A percentile compares a stretch with the other conserved stretches of the same genome.
Conservation (phyloP, 2,888 invertebrate species). For the Cepaea hortensis region DNA sequence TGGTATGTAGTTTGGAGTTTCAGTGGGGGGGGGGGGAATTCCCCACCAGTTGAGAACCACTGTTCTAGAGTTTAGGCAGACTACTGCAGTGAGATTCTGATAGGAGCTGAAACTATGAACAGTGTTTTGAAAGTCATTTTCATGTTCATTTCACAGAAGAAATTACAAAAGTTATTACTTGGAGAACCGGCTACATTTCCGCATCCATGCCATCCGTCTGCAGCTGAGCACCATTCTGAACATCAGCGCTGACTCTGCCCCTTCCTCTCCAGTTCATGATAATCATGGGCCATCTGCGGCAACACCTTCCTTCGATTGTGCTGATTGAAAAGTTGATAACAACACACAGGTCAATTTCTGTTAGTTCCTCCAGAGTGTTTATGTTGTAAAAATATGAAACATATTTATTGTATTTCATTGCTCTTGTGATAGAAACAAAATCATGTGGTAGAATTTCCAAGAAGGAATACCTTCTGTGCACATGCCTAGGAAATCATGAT, state of each 20-base stretch:
- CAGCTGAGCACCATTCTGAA: slow-evolving; percentile 56
- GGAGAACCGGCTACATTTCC: slow-evolving; percentile 92
- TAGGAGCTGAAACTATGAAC: no score
- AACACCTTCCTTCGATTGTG: neutral
- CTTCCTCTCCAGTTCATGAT: slow-evolving; percentile 31
- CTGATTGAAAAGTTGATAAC: neutral
- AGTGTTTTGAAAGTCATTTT: no score
- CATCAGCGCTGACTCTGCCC: slow-evolving; percentile 29
- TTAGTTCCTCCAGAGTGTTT: neutral
- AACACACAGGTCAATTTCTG: neutral
- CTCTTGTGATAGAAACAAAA: no score
- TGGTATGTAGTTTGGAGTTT: no score
- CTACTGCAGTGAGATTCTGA: no score
- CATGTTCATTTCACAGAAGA: slow-evolving; percentile 81
- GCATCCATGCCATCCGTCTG: slow-evolving; percentile 84
- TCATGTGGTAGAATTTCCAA: no score
- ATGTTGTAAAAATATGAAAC: neutral
- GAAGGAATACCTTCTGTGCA: no score
- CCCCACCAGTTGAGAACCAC: no score
- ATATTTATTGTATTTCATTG: no score
- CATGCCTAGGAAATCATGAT: no score
- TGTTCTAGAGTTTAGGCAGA: no score
- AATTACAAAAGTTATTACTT: slow-evolving; percentile 90
- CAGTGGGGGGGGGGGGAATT: no score
- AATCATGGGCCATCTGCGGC: neutral